Conservation (phyloP, 2,113 vertebrate genomes). For the Nothocercus nigrocapillus region DNA sequence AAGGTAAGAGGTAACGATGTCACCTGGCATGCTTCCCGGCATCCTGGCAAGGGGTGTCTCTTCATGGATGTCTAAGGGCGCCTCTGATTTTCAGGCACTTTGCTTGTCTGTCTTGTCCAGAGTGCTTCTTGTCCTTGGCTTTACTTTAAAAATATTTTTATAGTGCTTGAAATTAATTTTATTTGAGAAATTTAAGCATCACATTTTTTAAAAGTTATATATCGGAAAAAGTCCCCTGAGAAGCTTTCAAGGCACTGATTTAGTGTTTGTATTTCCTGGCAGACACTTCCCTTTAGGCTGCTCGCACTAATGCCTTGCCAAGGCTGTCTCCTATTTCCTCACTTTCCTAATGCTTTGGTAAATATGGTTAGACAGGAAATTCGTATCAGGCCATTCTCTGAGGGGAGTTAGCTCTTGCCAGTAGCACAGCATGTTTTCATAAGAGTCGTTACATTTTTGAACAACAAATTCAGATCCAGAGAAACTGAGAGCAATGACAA, state of each 20-base stretch:
- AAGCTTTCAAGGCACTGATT: not conserved
- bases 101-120: rapidly evolving
- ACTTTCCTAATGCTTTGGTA: not conserved
- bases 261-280: not conserved
- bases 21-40: not conserved
- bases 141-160: not conserved
- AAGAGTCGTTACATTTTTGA: not conserved
- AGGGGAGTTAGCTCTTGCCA: not conserved
- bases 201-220: not conserved
- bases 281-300: not conserved
- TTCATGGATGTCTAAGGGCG: not conserved
- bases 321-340: not conserved
- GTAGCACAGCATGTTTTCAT: not conserved
- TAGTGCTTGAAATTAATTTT: not conserved
- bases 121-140: not conserved
- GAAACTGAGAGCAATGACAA: not conserved
- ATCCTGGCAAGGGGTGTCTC: not conserved
- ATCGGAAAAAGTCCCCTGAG: not conserved
- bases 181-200: not conserved
- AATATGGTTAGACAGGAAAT: not conserved
- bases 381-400: not conserved
- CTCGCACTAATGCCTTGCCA: not conserved
- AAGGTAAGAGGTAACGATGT: not conserved
- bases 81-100: not conserved
- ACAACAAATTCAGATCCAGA: not conserved